phyloP scores from a whole-genome alignment of 2,888 invertebrate species.

The Andrena praecox region DNA sequence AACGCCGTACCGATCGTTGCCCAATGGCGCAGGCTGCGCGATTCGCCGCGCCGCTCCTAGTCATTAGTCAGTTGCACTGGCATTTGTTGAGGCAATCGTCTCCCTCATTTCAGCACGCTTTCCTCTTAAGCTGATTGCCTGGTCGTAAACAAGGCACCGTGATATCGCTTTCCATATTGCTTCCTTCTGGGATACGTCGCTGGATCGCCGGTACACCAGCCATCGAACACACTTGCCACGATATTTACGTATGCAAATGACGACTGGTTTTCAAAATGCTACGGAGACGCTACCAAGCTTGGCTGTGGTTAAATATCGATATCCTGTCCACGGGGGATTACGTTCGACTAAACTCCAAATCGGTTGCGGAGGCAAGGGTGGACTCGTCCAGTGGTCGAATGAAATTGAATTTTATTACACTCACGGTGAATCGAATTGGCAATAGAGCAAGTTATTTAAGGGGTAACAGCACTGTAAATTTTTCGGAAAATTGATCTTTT shows the following conservation, averaged over 20 bases:
- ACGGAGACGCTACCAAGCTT: neutral
- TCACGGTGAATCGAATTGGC: too few relatives aligned
- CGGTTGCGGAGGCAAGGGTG: neutral
- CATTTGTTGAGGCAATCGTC: conserved; percentile 60
- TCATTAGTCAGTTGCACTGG: conserved; percentile 48
- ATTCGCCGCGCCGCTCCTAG: conserved; percentile 43
- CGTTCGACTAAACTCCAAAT: neutral
- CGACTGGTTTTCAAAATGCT: neutral
- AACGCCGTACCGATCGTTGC: conserved; percentile 8
- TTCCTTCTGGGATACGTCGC: conserved; percentile 38
- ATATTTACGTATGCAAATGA: conserved; percentile 17
- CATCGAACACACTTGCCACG: conserved; percentile 4
- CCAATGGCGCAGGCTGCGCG: conserved; percentile 20
- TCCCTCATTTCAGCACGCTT: conserved; percentile 58
- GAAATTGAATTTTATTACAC: too few relatives aligned
- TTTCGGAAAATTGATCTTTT: too few relatives aligned
- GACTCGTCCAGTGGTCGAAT: neutral
- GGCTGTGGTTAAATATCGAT: neutral
- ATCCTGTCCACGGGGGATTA: neutral
- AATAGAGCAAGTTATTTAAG: too few relatives aligned
- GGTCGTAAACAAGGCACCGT: conserved; percentile 51
- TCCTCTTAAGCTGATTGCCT: conserved; percentile 63
- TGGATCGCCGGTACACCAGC: conserved; percentile 15
- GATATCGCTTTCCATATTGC: conserved; percentile 43
- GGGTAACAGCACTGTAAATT: too few relatives aligned